A percentile compares a stretch with the other conserved stretches of the same genome.
Conservation (phyloP, 2,888 invertebrate genomes). For the Listrodromus nycthemerus region DNA sequence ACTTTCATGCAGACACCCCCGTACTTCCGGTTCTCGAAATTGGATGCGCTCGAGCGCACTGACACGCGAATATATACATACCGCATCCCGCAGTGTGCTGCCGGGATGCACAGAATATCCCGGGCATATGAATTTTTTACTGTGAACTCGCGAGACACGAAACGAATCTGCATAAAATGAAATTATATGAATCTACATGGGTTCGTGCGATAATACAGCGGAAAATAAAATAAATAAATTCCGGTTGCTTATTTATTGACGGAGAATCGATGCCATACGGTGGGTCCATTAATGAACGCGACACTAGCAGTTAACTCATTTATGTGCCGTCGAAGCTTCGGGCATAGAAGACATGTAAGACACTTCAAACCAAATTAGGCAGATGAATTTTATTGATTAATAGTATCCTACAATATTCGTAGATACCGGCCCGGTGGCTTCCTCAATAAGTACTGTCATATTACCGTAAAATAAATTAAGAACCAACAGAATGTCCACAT, state of each 20-base stretch:
- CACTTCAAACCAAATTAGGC: not conserved
- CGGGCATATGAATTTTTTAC: slow-evolving; percentile 4
- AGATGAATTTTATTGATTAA: not conserved
- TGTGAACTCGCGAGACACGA: slow-evolving; percentile 6
- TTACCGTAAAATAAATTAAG: too few species aligned
- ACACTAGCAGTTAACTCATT: not conserved
- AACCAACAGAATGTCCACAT: too few species aligned
- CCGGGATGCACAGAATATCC: not conserved
- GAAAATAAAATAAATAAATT: not conserved
- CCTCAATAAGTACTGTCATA: not conserved
- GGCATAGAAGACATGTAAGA: not conserved
- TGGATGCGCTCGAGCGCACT: slow-evolving; percentile 61
- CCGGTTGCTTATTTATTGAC: not conserved
- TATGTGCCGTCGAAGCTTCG: not conserved
- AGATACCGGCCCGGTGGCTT: not conserved
- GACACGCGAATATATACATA: slow-evolving; percentile 53
- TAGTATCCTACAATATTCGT: not conserved
- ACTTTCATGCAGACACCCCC: slow-evolving; percentile 39
- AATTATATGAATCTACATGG: not conserved
- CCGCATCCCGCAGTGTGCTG: slow-evolving; percentile 8
- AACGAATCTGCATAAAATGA: not conserved
- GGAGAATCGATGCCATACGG: not conserved
- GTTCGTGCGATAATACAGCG: not conserved
- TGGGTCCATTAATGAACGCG: not conserved
- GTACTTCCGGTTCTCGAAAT: slow-evolving; percentile 58